Conservation (phyloP, 2,113 vertebrate species). For the Pelecanus crispus region DNA sequence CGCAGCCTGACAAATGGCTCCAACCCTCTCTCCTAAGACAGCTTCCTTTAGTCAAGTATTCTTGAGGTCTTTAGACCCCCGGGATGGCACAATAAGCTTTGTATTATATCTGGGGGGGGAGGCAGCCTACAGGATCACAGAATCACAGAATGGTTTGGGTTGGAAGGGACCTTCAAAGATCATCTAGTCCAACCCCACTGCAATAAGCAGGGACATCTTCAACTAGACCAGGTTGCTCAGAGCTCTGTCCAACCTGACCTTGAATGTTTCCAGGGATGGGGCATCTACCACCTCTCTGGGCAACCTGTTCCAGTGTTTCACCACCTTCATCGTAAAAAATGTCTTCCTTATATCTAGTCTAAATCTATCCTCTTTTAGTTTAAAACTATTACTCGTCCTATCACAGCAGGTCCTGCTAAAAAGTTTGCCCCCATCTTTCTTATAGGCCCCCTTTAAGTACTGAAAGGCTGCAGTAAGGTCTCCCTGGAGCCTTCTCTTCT, state of each 20-base stretch:
- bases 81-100: background rate
- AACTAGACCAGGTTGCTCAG: background rate
- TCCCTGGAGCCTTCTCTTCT: fast-evolving
- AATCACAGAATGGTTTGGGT: background rate
- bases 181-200: fast-evolving
- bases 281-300: background rate
- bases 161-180: background rate
- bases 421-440: background rate
- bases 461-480: background rate
- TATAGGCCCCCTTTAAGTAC: background rate
- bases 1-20: background rate
- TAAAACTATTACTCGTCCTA: background rate
- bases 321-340: fast-evolving
- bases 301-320: background rate
- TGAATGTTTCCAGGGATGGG: background rate
- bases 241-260: background rate
- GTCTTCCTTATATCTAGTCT: background rate
- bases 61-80: background rate
- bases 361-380: background rate
- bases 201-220: background rate
- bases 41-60: background rate
- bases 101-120: background rate
- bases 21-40: background rate
- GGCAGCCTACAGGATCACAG: background rate
- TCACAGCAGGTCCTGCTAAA: background rate